A percentile compares a stretch with the other conserved stretches of the same genome.
These are phyloP conservation scores for Todus mexicanus DNA, from an alignment of 2,797 vertebrate genomes.

Conservation along the genomic window DNA sequence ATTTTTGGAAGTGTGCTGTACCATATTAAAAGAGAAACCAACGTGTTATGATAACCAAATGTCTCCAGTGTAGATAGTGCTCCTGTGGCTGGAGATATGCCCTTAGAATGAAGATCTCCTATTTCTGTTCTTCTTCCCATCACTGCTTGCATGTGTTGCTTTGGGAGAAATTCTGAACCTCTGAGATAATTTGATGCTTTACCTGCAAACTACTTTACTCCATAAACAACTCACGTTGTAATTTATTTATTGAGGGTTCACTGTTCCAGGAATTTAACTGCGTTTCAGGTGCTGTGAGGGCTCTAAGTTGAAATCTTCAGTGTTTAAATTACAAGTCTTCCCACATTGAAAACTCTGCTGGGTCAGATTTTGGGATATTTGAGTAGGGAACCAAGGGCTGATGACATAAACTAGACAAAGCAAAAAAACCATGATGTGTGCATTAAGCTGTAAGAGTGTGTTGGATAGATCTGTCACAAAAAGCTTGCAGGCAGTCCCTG, in stretches of 20 bases:
- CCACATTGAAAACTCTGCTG: neutral
- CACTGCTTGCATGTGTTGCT: rapidly evolving
- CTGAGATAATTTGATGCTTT: neutral
- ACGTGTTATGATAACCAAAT: neutral
- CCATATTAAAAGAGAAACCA: neutral
- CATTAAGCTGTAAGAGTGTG: neutral
- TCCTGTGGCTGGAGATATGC: neutral
- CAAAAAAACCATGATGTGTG: too few species aligned
- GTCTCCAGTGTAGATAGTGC: neutral
- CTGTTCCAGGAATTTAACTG: neutral
- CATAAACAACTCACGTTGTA: rapidly evolving
- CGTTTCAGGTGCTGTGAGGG: neutral
- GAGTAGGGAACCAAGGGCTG: rapidly evolving
- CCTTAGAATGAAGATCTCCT: neutral
- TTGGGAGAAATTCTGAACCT: neutral
- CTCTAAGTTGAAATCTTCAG: neutral
- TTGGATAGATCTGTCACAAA: neutral
- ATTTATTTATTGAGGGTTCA: neutral
- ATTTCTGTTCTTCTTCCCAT: neutral
- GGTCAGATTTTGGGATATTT: neutral
- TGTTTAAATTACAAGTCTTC: neutral
- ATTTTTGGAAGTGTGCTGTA: neutral
- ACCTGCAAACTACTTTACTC: neutral
- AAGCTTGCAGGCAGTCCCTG: neutral
- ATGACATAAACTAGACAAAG: neutral